Evolutionary conservation across 2,888 invertebrate genomes (phyloP).

Genomic region (Habrosyne pyritoides): DNA sequence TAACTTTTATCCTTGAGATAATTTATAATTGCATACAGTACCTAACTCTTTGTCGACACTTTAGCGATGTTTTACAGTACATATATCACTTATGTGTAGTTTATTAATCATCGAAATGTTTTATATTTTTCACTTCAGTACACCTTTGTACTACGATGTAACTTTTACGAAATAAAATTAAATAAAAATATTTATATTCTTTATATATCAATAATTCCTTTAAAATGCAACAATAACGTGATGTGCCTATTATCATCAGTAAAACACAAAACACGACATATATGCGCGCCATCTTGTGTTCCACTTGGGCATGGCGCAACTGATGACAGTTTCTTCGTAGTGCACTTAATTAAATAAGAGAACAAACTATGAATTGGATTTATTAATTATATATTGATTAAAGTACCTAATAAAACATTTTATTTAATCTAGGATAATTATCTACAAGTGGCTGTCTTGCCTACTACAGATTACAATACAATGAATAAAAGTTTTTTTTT

Average conservation of each 20-base stretch:
- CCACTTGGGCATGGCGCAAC: too few relatives aligned
- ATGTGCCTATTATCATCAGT: not conserved
- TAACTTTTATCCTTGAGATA: not conserved
- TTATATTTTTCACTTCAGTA: constrained; percentile 56
- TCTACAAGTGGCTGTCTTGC: too few relatives aligned
- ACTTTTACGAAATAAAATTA: constrained; percentile 39
- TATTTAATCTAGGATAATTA: too few relatives aligned
- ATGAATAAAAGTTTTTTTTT: too few relatives aligned
- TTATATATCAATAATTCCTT: too few relatives aligned
- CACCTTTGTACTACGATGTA: constrained; percentile 56
- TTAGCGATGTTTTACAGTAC: constrained; percentile 17
- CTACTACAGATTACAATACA: too few relatives aligned
- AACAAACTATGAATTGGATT: too few relatives aligned
- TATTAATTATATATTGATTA: too few relatives aligned
- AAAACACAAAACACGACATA: not conserved
- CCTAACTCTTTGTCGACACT: not conserved
- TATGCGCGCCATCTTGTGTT: not conserved
- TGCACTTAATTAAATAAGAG: too few relatives aligned
- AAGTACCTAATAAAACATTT: too few relatives aligned
- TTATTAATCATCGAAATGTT: constrained; percentile 39
- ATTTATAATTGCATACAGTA: not conserved
- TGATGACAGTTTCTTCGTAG: too few relatives aligned
- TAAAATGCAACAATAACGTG: not conserved
- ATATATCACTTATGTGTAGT: constrained; percentile 16
- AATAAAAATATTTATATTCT: too few relatives aligned